phyloP scores from a whole-genome alignment of 1,140 invertebrate species.

The Drosophila cardini region DNA sequence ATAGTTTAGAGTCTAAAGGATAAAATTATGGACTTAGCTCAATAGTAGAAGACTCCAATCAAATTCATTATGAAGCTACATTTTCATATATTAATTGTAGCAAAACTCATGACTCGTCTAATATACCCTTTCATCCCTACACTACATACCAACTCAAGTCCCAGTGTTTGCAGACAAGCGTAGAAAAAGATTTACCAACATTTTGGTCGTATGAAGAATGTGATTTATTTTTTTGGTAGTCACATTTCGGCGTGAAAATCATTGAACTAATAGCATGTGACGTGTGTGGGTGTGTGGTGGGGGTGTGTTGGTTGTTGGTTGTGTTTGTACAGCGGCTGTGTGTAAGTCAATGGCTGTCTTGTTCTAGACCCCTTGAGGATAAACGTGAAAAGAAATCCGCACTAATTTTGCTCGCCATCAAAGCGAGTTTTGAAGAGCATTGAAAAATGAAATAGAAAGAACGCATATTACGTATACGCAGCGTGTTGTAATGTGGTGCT shows the following conservation, averaged over 20 bases:
- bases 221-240: slow-evolving; percentile 71
- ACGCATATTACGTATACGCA: slow-evolving; percentile 74
- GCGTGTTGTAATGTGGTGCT: slow-evolving; percentile 75
- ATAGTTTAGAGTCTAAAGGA: too few species aligned
- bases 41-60: too few species aligned
- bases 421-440: slow-evolving; percentile 32
- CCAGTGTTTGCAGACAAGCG: slow-evolving; percentile 30
- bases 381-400: slow-evolving; percentile 70
- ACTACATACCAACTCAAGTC: slow-evolving; percentile 12
- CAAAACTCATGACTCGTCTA: neutral
- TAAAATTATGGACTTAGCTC: too few species aligned
- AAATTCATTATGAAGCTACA: too few species aligned
- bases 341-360: slow-evolving; percentile 47
- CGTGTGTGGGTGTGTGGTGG: slow-evolving; percentile 36
- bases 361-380: slow-evolving; percentile 56
- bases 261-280: slow-evolving; percentile 83
- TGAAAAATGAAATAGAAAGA: slow-evolving; percentile 7
- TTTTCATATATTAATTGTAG: too few species aligned
- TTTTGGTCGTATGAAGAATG: slow-evolving; percentile 56
- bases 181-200: slow-evolving; percentile 57
- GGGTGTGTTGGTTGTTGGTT: slow-evolving; percentile 2
- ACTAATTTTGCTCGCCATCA: slow-evolving; percentile 66
- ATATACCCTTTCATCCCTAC: slow-evolving; percentile 13
- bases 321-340: neutral
- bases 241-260: slow-evolving; percentile 78